Conservation (phyloP, 1,140 invertebrate species). For the Goniozus legneri region DNA sequence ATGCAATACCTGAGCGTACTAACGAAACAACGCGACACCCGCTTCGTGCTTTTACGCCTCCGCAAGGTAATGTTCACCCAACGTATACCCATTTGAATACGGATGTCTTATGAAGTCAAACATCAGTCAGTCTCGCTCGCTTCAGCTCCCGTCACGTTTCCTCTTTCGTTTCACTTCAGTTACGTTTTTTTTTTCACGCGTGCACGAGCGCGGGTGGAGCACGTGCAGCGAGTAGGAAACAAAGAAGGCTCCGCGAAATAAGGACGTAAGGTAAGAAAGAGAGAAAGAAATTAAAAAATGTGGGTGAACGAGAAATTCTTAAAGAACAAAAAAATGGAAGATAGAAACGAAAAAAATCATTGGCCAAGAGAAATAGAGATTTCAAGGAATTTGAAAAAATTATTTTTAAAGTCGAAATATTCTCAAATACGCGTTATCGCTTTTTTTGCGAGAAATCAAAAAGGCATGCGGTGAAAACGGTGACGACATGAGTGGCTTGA, state of each 20-base stretch:
- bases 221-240: constrained; percentile 32
- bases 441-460: too few relatives aligned
- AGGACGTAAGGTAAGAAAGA: neutral
- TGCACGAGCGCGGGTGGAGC: constrained; percentile 21
- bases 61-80: too few relatives aligned
- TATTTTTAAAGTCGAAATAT: too few relatives aligned
- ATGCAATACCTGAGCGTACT: too few relatives aligned
- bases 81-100: constrained; percentile 30
- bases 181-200: neutral
- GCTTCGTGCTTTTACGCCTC: too few relatives aligned
- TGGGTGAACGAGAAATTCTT: constrained; percentile 13
- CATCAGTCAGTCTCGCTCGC: constrained; percentile 4
- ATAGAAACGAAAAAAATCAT: constrained; percentile 15
- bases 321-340: constrained; percentile 8
- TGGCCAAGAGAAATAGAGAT: constrained; percentile 11
- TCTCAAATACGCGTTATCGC: too few relatives aligned
- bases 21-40: too few relatives aligned
- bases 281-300: constrained; percentile 3
- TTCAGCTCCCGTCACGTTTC: neutral
- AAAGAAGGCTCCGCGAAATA: constrained; percentile 24
- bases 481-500: too few relatives aligned
- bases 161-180: neutral
- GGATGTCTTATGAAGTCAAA: constrained; percentile 26
- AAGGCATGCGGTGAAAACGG: too few relatives aligned
- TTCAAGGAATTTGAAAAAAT: too few relatives aligned